Evolutionary conservation across 2,113 vertebrate species (phyloP), one percentile per base, ranked within the genome.

Genomic region (Dicentrarchus labrax): DNA sequence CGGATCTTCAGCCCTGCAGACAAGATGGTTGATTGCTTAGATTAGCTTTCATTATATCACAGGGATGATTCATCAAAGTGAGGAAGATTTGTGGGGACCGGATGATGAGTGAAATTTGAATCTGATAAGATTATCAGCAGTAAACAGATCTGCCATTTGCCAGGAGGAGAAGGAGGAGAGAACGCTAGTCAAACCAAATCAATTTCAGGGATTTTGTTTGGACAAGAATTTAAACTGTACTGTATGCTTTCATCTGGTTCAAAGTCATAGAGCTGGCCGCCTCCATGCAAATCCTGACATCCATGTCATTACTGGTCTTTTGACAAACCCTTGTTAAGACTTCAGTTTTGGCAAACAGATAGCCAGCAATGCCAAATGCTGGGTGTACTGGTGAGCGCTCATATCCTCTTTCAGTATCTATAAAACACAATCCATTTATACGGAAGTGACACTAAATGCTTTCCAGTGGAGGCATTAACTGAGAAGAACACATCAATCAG

Each of bases 1-100:
- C 96, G 96, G 64, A 98, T 95, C 88, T 97, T 98, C 93, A 99
- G 45, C 48, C 98, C 98, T 99, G 95, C 72, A 71, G 43, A 72
- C 30, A 47, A 77, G 75, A 86, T 0, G 39, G 65, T 65, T 1
- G 79, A 84, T 66, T 41, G 68, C 57, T 72, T 0, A 72, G 86
- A 86, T 90, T 76, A 72, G 72, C 65, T 56, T 77, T 85, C 67
- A 56, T 86, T 82, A 78, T 21, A 64, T 62, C 43, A n/a, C 47
- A 22, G 51, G 43, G 54, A 39, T 43, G 80, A 87, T 86, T 70
- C 75, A 72, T 71, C 68, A 50, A 43, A 48, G 47, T 64, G 76
- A 88, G 54, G 83, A 9, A 85, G 80, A 82, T 78, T 59, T 60
- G 54, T 8, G 7, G 59, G 57, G 82, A 84, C 65, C 50, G 77